A percentile compares a stretch with the other conserved stretches of the same genome.
These are phyloP conservation scores for Homarus gammarus DNA, from an alignment of 2,888 invertebrate species.

Conservation along the genomic window DNA sequence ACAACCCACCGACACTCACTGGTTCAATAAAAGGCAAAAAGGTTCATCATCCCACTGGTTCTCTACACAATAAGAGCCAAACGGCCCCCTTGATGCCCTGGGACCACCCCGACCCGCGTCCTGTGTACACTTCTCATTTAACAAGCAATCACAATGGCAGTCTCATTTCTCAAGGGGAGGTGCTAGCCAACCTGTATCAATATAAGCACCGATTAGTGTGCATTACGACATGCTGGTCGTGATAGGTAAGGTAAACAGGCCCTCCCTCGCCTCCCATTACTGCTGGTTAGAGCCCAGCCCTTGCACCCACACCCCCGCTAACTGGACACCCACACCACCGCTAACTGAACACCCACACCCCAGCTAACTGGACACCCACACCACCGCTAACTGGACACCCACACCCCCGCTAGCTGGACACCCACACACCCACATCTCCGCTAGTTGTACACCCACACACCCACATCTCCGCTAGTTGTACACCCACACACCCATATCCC, in stretches of 20 bases:
- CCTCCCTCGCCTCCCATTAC: slow-evolving; percentile 49
- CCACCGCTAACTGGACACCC: not conserved
- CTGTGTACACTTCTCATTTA: slow-evolving; percentile 39
- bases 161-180: slow-evolving; percentile 47
- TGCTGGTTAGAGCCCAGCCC: slow-evolving; percentile 39
- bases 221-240: slow-evolving; percentile 51
- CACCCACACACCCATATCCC: not conserved
- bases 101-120: not conserved
- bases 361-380: not conserved
- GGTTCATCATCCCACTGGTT: not conserved
- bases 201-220: slow-evolving; percentile 57
- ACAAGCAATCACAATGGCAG: slow-evolving; percentile 33
- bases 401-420: not conserved
- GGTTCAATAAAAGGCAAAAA: not conserved
- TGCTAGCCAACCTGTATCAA: slow-evolving; percentile 55
- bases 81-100: not conserved
- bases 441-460: not conserved
- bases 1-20: not conserved
- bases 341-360: not conserved
- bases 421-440: not conserved
- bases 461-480: not conserved
- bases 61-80: not conserved
- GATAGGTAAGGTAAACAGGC: slow-evolving; percentile 43
- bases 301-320: not conserved
- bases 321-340: not conserved